These are phyloP conservation scores for Chloroceryle aenea DNA, from an alignment of 2,113 vertebrate species.

Conservation along the genomic window DNA sequence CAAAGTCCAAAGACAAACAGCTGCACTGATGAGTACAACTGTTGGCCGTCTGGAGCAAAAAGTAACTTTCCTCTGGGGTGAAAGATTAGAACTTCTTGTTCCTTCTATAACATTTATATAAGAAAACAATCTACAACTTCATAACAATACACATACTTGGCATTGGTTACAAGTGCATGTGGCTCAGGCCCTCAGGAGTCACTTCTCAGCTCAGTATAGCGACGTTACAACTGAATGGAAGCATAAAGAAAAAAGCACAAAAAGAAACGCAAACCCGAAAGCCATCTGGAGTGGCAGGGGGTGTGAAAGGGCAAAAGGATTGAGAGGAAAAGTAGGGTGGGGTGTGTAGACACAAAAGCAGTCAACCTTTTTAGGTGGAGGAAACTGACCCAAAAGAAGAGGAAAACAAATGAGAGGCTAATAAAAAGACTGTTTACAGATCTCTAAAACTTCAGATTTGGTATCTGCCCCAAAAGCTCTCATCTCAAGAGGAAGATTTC, in stretches of 20 bases:
- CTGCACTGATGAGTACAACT: slow-evolving; percentile 14
- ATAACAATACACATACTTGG: slow-evolving; percentile 8
- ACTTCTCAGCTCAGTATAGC: neutral
- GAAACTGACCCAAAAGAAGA: neutral
- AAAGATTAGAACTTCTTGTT: slow-evolving; percentile 43
- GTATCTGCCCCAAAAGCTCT: neutral
- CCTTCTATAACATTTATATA: neutral
- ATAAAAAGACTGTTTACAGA: neutral
- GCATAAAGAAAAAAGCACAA: neutral
- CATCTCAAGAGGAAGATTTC: neutral
- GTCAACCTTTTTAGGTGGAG: neutral
- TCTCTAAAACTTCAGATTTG: neutral
- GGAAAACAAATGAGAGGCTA: neutral
- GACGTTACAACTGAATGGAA: neutral
- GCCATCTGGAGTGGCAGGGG: neutral
- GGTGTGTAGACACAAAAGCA: neutral
- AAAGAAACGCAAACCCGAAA: neutral
- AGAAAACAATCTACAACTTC: slow-evolving; percentile 10
- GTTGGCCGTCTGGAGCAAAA: neutral
- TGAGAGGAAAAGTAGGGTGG: neutral
- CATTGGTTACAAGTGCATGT: neutral
- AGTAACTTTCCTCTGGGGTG: slow-evolving; percentile 16
- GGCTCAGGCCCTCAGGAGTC: neutral
- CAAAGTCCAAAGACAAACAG: slow-evolving; percentile 17
- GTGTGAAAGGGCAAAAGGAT: neutral